Evolutionary conservation across 2,113 vertebrate species (phyloP).

Genomic region (Trochalopteron elliotii): DNA sequence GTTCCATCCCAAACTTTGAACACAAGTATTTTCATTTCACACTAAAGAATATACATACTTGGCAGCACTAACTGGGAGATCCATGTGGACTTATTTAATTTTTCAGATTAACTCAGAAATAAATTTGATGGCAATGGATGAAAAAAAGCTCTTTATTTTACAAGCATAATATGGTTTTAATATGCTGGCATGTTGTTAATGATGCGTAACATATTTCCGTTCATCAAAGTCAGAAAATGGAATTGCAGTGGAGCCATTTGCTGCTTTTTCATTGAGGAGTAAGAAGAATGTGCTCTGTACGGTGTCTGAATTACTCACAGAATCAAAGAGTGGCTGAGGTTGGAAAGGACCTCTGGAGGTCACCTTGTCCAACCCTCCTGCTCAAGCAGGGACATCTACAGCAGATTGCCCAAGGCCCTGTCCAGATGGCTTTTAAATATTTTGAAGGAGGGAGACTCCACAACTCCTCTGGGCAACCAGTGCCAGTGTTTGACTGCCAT

Average conservation of each 20-base stretch:
- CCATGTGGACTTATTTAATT: background rate
- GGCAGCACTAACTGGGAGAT: background rate
- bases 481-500: background rate
- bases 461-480: background rate
- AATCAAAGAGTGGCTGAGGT: background rate
- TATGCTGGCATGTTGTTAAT: background rate
- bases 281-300: background rate
- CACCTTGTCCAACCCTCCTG: background rate
- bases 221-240: background rate
- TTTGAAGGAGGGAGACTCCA: background rate
- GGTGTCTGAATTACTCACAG: background rate
- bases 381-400: background rate
- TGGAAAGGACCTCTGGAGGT: background rate
- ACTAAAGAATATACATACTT: background rate
- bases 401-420: background rate
- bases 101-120: background rate
- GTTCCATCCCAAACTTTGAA: background rate
- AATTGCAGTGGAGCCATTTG: background rate
- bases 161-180: slow-evolving; percentile 23
- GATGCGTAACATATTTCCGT: background rate
- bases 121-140: background rate
- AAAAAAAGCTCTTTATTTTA: slow-evolving; percentile 25
- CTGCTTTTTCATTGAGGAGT: background rate
- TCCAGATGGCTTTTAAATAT: background rate
- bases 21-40: background rate